A percentile compares a stretch with the other conserved stretches of the same genome.
These are phyloP conservation scores for Neopipo cinnamomea DNA, from an alignment of 2,113 vertebrate genomes.

Conservation along the genomic window DNA sequence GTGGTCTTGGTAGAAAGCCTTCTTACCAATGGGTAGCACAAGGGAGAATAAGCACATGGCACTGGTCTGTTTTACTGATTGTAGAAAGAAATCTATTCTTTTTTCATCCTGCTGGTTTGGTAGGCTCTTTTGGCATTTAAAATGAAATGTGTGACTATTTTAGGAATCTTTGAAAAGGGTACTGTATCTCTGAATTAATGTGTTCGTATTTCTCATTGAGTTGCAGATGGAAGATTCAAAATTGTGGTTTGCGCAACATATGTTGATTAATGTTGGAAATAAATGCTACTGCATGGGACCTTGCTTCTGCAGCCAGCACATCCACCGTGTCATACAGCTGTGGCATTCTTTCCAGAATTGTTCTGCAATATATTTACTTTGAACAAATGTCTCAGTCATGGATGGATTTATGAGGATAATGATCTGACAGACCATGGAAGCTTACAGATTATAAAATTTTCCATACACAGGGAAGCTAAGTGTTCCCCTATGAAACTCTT, in stretches of 20 bases:
- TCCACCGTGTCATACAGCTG: background rate
- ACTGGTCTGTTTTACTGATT: background rate
- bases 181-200: background rate
- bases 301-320: background rate
- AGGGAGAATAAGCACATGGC: rapidly evolving
- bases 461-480: background rate
- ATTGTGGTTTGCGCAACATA: background rate
- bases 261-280: background rate
- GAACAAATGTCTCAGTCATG: background rate
- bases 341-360: background rate
- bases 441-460: background rate
- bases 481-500: background rate
- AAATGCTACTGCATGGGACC: background rate
- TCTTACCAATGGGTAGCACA: background rate
- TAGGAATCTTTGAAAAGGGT: background rate
- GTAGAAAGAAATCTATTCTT: background rate
- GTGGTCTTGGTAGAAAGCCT: background rate
- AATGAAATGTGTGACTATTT: background rate
- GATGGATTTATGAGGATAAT: background rate
- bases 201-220: background rate
- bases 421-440: background rate
- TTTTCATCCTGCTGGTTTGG: background rate
- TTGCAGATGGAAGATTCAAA: background rate
- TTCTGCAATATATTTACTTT: background rate
- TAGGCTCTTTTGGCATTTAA: background rate